Evolutionary conservation across 2,113 vertebrate genomes (phyloP), one percentile per base, ranked within the genome.

Genomic region (Pseudopipra pipra): DNA sequence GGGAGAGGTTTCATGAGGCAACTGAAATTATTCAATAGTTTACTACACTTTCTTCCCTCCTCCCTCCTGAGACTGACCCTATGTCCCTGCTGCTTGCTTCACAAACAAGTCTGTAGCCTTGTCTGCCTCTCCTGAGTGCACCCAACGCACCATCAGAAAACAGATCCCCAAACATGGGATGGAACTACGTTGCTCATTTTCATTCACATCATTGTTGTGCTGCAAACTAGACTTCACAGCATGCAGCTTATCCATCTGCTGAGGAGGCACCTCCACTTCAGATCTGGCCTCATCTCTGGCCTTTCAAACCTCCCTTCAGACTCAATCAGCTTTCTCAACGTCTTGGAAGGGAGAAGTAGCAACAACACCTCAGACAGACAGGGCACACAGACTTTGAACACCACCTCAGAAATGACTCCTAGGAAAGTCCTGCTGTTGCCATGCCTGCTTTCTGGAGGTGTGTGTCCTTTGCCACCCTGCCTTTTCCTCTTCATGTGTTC

Each of bases 191-290:
- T 55, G 73, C 55, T 68, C 0, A 0, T 81, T 62, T 84, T 55
- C 51, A 27, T 75, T 67, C 2, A 1, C 2, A 2, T 24, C 52
- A 28, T 33, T 1, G 1, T 49, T 0, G 1, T 16, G 39, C 85
- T 82, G 74, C 49, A 83, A 73, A 49, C 33, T 37, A 83, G 41
- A 41, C 41, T 76, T 56, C n/a, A 49, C 49, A 83, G 70, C 21
- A 39, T 0, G 5, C 67, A 56, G 43, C 47, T 95, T 56, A 68
- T 19, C 6, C 4, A 28, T 76, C 62, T 87, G 74, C 58, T 82
- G 39, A 88, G 75, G 3, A 21, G 30, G 33, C 17, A 80, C 7
- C 71, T 86, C 58, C 41, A 65, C n/a, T 51, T n/a, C 75, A 47
- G 58, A 33, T 12, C 58, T 85, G 55, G 18, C 27, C 37, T 76